phyloP scores from a whole-genome alignment of 2,113 vertebrate genomes.

The Trichechus manatus region DNA sequence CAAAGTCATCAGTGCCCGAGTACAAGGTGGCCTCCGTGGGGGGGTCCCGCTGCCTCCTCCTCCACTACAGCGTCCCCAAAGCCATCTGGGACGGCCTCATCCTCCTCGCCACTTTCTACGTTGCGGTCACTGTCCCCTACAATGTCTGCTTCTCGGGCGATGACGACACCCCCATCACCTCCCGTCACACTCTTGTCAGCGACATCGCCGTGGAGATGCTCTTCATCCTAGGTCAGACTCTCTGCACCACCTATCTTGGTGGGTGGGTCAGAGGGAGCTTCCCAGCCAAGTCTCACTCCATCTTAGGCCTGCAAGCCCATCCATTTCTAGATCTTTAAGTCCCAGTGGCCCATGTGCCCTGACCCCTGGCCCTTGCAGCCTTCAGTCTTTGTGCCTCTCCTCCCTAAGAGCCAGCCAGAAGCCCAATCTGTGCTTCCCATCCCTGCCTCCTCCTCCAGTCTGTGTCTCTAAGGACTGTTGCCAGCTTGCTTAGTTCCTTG shows the following conservation, averaged over 20 bases:
- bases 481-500: not conserved
- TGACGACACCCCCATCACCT: slow-evolving; percentile 89
- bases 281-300: not conserved
- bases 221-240: slow-evolving; percentile 96
- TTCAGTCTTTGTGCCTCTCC: not conserved
- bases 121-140: slow-evolving; percentile 96
- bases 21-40: slow-evolving; percentile 97
- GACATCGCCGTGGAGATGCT: slow-evolving; percentile 98
- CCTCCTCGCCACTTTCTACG: slow-evolving; percentile 97
- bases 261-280: slow-evolving; percentile 14
- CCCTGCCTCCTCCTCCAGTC: not conserved
- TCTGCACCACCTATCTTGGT: slow-evolving; percentile 86
- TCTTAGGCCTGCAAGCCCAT: not conserved
- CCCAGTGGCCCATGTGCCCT: not conserved
- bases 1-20: slow-evolving; percentile 93
- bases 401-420: not conserved
- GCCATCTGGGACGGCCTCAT: slow-evolving; percentile 98
- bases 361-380: not conserved
- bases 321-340: slow-evolving; percentile 4
- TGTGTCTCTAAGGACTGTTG: not conserved
- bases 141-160: slow-evolving; percentile 96
- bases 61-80: slow-evolving; percentile 98
- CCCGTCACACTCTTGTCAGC: slow-evolving; percentile 93
- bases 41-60: slow-evolving; percentile 96
- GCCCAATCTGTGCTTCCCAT: not conserved